Conservation (phyloP, 2,797 vertebrate genomes). For the Rhodeus uyekii region DNA sequence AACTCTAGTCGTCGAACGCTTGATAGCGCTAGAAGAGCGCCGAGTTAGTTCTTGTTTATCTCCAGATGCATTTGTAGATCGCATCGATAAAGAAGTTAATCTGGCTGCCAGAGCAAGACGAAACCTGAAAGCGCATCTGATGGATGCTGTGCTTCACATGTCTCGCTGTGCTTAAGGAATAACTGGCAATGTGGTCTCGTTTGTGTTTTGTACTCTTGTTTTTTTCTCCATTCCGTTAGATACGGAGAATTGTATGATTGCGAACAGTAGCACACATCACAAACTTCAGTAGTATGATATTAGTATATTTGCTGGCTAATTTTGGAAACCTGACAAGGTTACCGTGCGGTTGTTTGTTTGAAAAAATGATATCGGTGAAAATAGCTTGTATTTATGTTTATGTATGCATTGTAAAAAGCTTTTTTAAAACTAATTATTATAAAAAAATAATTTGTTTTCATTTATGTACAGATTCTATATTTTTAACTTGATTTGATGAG, state of each 20-base stretch:
- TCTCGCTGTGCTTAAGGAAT: neutral
- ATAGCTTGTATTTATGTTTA: neutral
- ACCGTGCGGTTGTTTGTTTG: neutral
- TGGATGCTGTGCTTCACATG: slow-evolving; percentile 27
- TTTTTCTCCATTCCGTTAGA: neutral
- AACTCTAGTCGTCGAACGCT: slow-evolving; percentile 11
- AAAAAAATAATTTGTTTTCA: neutral
- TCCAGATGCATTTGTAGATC: slow-evolving; percentile 16
- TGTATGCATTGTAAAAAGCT: neutral
- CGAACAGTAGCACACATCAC: neutral
- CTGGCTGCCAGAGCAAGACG: slow-evolving; percentile 23
- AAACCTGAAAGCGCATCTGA: slow-evolving; percentile 39
- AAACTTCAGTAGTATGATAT: neutral
- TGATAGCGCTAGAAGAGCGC: slow-evolving; percentile 5
- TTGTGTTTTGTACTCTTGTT: neutral
- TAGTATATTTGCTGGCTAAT: neutral
- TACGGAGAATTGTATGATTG: neutral
- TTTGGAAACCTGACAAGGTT: neutral
- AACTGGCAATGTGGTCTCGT: neutral
- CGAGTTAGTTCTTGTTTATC: slow-evolving; percentile 29
- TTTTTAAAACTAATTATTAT: neutral
- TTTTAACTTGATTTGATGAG: too few species aligned
- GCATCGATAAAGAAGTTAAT: slow-evolving; percentile 33
- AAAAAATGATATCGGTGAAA: neutral
- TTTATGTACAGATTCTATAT: neutral